These are phyloP conservation scores for Acanthosoma haemorrhoidale DNA, from an alignment of 2,888 invertebrate species.

Conservation along the genomic window DNA sequence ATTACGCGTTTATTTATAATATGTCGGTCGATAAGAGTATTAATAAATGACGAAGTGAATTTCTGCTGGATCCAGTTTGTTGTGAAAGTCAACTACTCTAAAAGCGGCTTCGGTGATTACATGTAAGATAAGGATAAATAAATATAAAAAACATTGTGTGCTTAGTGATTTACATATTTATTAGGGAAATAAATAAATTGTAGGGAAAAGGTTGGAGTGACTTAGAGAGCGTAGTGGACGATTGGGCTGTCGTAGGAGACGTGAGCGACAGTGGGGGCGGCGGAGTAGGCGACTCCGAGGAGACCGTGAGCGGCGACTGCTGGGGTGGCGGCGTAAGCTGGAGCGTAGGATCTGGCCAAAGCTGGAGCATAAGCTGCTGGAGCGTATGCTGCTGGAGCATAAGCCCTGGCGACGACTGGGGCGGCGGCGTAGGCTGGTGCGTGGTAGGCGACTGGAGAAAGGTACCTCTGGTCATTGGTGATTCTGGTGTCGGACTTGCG, in stretches of 20 bases:
- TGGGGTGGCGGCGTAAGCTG: conserved; percentile 41
- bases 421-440: conserved; percentile 34
- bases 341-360: conserved; percentile 43
- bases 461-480: conserved; percentile 48
- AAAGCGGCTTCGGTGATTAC: too few species aligned
- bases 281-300: conserved; percentile 39
- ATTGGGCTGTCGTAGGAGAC: conserved; percentile 42
- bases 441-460: conserved; percentile 44
- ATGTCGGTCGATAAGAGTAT: too few species aligned
- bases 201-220: conserved; percentile 40
- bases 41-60: too few species aligned
- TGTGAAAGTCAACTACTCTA: too few species aligned
- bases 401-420: conserved; percentile 46
- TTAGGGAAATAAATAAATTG: conserved; percentile 42
- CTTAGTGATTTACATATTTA: conserved; percentile 6
- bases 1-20: too few species aligned
- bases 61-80: too few species aligned
- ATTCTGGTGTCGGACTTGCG: conserved; percentile 56
- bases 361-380: conserved; percentile 47
- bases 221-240: conserved; percentile 41
- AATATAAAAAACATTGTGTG: too few species aligned
- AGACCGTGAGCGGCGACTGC: conserved; percentile 42
- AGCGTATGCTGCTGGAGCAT: conserved; percentile 45
- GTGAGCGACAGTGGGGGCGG: conserved; percentile 41
- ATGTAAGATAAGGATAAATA: too few species aligned